Conservation (phyloP, 2,797 vertebrate species). For the Cuniculus paca region DNA sequence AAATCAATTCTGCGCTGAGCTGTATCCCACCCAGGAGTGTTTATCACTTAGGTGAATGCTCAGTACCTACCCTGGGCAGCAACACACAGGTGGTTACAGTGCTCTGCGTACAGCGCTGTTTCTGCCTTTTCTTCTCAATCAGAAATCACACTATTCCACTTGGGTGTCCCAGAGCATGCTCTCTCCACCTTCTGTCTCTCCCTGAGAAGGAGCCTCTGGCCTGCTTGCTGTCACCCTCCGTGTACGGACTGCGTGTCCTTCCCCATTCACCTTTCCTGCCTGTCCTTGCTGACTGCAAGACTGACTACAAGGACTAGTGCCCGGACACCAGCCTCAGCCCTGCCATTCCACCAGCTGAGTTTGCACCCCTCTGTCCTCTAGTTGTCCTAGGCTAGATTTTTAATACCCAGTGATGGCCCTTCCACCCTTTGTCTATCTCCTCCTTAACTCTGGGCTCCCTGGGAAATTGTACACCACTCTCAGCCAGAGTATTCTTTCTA, state of each 20-base stretch:
- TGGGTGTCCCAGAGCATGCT: not conserved
- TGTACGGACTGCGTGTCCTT: not conserved
- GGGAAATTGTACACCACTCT: not conserved
- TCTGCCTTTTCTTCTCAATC: not conserved
- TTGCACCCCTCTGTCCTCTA: not conserved
- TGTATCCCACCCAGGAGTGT: not conserved
- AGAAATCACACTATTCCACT: not conserved
- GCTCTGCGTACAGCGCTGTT: not conserved
- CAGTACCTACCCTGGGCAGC: not conserved
- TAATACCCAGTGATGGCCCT: not conserved
- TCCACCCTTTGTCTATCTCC: not conserved
- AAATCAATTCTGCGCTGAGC: conserved; percentile 36
- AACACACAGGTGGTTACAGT: not conserved
- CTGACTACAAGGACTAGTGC: not conserved
- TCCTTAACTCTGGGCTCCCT: not conserved
- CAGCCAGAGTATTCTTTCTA: not conserved
- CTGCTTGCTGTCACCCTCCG: not conserved
- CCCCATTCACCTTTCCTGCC: not conserved
- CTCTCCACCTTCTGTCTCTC: not conserved
- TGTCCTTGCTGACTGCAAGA: not conserved
- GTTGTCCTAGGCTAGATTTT: not conserved
- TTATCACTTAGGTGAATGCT: not conserved
- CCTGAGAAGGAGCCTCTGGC: not conserved
- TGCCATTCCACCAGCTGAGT: not conserved
- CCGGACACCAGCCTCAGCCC: not conserved